Conservation (phyloP, 1,140 invertebrate genomes). For the Drosophila bifasciata region DNA sequence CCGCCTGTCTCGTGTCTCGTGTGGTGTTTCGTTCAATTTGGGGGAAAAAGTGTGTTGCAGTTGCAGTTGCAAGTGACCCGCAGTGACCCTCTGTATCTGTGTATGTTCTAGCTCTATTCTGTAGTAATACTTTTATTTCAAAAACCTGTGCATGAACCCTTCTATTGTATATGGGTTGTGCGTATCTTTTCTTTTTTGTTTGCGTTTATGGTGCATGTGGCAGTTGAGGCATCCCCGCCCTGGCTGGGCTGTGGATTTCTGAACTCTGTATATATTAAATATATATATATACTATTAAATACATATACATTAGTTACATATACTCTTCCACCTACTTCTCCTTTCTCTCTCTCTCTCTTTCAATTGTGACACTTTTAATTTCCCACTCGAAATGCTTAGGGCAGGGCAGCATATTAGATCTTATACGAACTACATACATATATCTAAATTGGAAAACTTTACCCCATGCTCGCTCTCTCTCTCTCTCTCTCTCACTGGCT, state of each 20-base stretch:
- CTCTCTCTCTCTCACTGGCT: no score
- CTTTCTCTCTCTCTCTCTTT: neutral
- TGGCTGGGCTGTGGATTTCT: no score
- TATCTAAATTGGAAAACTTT: no score
- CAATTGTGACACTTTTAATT: neutral
- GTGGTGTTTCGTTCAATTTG: no score
- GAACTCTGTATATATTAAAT: slow-evolving; percentile 10
- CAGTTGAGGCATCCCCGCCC: no score
- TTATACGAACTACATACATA: no score
- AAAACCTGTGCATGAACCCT: slow-evolving; percentile 40
- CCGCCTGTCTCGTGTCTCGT: slow-evolving; percentile 2
- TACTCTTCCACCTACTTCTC: no score
- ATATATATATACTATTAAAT: slow-evolving; percentile 28
- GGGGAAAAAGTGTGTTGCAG: slow-evolving; percentile 1
- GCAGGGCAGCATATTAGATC: no score
- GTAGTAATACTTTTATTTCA: slow-evolving; percentile 64
- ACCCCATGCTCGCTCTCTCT: no score
- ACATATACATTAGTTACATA: no score
- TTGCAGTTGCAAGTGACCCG: slow-evolving; percentile 13
- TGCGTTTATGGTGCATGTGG: no score
- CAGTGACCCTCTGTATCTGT: neutral
- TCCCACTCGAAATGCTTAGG: no score
- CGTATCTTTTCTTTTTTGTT: slow-evolving; percentile 2
- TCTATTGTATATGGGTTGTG: slow-evolving; percentile 16
- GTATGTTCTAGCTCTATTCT: slow-evolving; percentile 33